Conservation (phyloP, 2,888 invertebrate species). For the Eulithis testata region DNA sequence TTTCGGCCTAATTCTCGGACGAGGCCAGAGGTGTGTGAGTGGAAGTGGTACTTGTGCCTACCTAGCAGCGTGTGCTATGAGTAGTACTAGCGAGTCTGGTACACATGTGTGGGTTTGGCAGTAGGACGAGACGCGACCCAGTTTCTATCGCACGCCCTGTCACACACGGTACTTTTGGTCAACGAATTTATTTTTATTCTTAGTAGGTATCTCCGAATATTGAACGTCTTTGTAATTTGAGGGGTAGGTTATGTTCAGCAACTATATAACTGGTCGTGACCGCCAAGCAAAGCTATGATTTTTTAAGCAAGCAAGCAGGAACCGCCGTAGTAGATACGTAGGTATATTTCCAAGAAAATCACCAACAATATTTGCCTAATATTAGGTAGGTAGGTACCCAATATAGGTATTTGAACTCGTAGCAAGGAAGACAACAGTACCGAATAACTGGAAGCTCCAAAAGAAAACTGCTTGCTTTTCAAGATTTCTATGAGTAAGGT, state of each 20-base stretch:
- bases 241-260: neutral
- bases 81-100: slow-evolving; percentile 42
- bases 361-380: too few species aligned
- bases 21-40: slow-evolving; percentile 15
- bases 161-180: slow-evolving; percentile 20
- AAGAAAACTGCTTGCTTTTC: too few species aligned
- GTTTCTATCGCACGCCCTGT: slow-evolving; percentile 43
- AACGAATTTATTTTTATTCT: slow-evolving; percentile 11
- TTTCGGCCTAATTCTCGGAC: slow-evolving; percentile 66
- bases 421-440: too few species aligned
- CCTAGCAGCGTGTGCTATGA: slow-evolving; percentile 2
- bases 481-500: too few species aligned
- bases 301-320: too few species aligned
- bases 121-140: slow-evolving; percentile 69
- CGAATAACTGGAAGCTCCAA: too few species aligned
- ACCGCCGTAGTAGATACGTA: too few species aligned
- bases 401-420: too few species aligned
- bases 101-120: slow-evolving; percentile 63
- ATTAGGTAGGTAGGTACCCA: too few species aligned
- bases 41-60: slow-evolving; percentile 50
- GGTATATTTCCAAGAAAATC: too few species aligned
- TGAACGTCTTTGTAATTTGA: too few species aligned
- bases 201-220: neutral
- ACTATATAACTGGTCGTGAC: neutral
- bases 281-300: neutral